phyloP scores from a whole-genome alignment of 1,140 invertebrate species.

The Leptinotarsa lineolata region DNA sequence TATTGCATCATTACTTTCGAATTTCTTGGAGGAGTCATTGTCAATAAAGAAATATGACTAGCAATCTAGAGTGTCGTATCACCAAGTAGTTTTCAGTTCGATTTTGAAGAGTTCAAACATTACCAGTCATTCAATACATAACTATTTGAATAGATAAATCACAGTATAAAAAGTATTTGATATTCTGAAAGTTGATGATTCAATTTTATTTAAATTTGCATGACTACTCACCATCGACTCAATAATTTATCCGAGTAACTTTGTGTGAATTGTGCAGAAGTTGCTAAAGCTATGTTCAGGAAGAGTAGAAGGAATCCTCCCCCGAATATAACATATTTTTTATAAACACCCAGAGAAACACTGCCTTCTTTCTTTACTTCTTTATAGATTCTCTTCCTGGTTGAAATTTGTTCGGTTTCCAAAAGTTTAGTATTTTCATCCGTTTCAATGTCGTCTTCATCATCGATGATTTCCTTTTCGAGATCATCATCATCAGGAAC shows the following conservation, averaged over 20 bases:
- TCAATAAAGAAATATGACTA: too few relatives aligned
- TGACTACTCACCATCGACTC: conserved; percentile 37
- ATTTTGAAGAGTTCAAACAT: too few relatives aligned
- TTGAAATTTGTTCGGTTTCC: conserved; percentile 28
- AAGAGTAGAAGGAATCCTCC: conserved; percentile 37
- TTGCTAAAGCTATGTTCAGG: conserved; percentile 32
- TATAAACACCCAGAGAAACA: conserved; percentile 37
- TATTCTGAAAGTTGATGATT: too few relatives aligned
- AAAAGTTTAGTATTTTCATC: conserved; percentile 23
- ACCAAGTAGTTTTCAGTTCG: too few relatives aligned
- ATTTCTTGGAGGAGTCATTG: too few relatives aligned
- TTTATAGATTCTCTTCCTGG: conserved; percentile 38
- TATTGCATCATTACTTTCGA: too few relatives aligned
- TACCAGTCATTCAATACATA: too few relatives aligned
- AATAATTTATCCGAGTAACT: conserved; percentile 40
- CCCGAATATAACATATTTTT: conserved; percentile 39
- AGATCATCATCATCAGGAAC: conserved; percentile 18
- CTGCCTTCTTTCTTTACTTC: conserved; percentile 40
- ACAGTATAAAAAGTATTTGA: too few relatives aligned
- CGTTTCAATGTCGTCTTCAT: conserved; percentile 20
- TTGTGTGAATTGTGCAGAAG: conserved; percentile 33
- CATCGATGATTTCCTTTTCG: conserved; percentile 22
- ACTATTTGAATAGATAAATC: too few relatives aligned
- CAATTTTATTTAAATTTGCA: too few relatives aligned
- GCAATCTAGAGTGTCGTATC: too few relatives aligned